Base-by-base conservation (phyloP, 2,888 invertebrate genomes). In the Xestia ashworthii region DNA sequence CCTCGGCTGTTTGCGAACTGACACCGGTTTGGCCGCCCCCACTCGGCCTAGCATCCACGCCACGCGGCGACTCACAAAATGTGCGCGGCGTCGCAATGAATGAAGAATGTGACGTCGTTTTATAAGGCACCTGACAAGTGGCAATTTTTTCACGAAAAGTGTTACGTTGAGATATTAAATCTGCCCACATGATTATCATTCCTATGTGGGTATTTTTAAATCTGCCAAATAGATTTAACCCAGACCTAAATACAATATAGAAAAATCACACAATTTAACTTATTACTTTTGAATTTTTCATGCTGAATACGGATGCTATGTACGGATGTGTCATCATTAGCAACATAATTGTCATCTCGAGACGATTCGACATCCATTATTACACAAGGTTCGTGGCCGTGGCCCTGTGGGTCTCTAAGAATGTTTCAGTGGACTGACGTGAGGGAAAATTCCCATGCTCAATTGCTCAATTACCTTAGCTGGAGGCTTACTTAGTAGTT, bases 1-100 rank as follows among this genome's bases (percentile, higher is more conserved):
- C 89, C 93, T 93, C 94, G 92, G 92, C 93, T 92, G 94, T 94
- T 93, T 90, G 90, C 90, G 91, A 93, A 96, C 78, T 81, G 92
- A 94, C 88, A 89, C 83, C 85, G 90, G 89, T 88, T 90, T 85
- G 74, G 78, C 87, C 87, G 89, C 89, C 88, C 84, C 89, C 89
- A 89, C 90, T 84, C 79, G 76, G 73, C 86, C 68, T 77, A 74
- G 79, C 81, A 71, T 75, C 76, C 81, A 82, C 79, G 84, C 76
- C 81, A 82, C 79, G 84, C 84, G 78, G 83, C 86, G 77, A 87
- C 82, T 83, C 76, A 87, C 84, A 73, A 85, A 87, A 87, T 85
- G 87, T 83, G 88, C 89, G 88, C 89, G 71, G 83, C 78, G 74
- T 78, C 87, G 87, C 84, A 83, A 84, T 91, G 90, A 91, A 91